Conservation (phyloP, 1,140 invertebrate species). For the Colletes gigas region DNA sequence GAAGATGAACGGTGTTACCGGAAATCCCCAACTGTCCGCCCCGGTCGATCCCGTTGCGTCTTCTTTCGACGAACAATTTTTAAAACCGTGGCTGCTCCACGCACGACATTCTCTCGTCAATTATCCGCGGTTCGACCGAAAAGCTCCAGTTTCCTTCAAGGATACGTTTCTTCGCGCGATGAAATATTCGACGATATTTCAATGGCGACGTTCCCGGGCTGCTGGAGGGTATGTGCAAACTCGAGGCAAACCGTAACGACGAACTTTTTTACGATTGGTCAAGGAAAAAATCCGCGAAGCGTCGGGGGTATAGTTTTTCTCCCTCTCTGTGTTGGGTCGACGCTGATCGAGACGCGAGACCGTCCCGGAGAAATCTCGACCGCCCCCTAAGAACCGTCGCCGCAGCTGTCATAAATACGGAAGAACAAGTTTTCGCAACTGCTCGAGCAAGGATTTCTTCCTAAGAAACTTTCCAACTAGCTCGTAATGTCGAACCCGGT, state of each 20-base stretch:
- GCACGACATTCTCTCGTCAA: neutral
- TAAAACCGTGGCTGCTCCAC: neutral
- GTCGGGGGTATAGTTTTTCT: slow-evolving; percentile 8
- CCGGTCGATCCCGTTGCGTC: neutral
- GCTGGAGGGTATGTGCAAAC: neutral
- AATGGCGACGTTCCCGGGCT: neutral
- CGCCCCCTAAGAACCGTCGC: slow-evolving; percentile 25
- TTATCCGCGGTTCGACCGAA: neutral
- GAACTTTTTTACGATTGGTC: neutral
- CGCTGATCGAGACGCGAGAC: neutral
- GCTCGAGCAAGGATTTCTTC: slow-evolving; percentile 34
- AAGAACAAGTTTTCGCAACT: slow-evolving; percentile 50
- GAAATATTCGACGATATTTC: slow-evolving; percentile 6
- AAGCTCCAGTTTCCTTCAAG: slow-evolving; percentile 10
- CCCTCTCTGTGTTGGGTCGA: neutral
- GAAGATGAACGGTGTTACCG: slow-evolving; percentile 21
- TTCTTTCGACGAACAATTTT: slow-evolving; percentile 34
- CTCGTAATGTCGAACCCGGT: slow-evolving; percentile 48
- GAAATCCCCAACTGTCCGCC: neutral
- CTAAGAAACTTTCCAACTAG: slow-evolving; percentile 53
- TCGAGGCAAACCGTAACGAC: neutral
- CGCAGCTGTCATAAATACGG: slow-evolving; percentile 60
- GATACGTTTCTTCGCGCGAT: slow-evolving; percentile 7
- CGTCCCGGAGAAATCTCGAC: slow-evolving; percentile 24
- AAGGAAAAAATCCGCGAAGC: neutral